phyloP scores from a whole-genome alignment of 2,888 invertebrate species.

The Exocentrus adspersus region DNA sequence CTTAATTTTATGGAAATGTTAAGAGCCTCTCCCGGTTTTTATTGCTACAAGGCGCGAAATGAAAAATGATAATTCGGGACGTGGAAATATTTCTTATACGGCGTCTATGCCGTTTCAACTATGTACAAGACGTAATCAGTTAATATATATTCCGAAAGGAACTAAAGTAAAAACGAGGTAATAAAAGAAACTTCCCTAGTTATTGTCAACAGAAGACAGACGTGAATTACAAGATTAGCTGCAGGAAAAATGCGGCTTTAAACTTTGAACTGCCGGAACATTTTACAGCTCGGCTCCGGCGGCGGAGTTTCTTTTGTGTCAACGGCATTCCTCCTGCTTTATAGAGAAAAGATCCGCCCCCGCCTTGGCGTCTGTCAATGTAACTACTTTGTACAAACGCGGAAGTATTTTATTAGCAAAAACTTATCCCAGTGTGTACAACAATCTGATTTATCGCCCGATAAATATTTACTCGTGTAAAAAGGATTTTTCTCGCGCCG shows the following conservation, averaged over 20 bases:
- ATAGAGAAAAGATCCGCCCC: neutral
- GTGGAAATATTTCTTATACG: neutral
- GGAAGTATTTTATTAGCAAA: too few relatives aligned
- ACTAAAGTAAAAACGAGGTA: neutral
- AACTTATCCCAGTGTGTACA: too few relatives aligned
- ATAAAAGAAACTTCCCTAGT: neutral
- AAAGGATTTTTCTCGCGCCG: neutral
- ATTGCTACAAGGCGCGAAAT: slow-evolving; percentile 39
- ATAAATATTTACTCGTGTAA: neutral
- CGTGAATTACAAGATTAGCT: neutral
- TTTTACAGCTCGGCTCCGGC: neutral
- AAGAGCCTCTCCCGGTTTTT: slow-evolving; percentile 34
- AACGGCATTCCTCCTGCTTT: neutral
- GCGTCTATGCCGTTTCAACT: too few relatives aligned
- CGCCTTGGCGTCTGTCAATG: neutral
- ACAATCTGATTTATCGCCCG: too few relatives aligned
- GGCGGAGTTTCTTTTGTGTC: slow-evolving; percentile 1
- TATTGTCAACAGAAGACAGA: neutral
- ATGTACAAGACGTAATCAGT: neutral
- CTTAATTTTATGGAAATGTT: slow-evolving; percentile 47
- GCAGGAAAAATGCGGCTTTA: slow-evolving; percentile 1
- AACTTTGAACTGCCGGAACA: neutral
- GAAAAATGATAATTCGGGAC: neutral
- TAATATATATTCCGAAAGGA: neutral
- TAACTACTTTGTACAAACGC: neutral